Conservation (phyloP, 1,140 invertebrate species). For the Hyles euphorbiae region DNA sequence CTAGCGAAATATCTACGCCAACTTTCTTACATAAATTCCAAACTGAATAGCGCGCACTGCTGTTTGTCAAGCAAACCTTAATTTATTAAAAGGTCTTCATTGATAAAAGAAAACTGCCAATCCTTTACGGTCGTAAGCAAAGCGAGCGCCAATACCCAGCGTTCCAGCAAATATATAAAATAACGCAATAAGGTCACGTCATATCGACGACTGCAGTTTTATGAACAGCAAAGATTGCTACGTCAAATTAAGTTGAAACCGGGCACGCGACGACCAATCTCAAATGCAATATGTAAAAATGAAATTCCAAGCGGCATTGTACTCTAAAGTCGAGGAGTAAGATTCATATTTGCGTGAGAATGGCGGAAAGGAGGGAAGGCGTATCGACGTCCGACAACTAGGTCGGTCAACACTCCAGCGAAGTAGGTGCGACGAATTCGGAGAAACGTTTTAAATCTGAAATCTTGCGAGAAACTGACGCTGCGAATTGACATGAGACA, state of each 20-base stretch:
- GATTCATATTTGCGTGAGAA: too few relatives aligned
- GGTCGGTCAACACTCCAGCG: constrained; percentile 51
- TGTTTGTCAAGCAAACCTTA: too few relatives aligned
- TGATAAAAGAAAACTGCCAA: too few relatives aligned
- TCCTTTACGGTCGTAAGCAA: neutral
- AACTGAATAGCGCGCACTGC: too few relatives aligned
- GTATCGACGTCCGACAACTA: constrained; percentile 51
- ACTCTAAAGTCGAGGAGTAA: too few relatives aligned
- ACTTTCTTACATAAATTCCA: too few relatives aligned
- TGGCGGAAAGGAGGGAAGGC: constrained; percentile 9
- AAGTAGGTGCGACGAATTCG: constrained; percentile 8
- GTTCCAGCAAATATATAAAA: constrained; percentile 10
- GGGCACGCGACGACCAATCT: constrained; percentile 22
- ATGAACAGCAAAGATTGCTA: neutral
- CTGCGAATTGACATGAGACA: too few relatives aligned
- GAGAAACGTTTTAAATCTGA: constrained; percentile 1
- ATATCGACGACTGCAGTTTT: constrained; percentile 10
- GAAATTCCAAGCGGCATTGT: too few relatives aligned
- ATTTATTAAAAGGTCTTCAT: too few relatives aligned
- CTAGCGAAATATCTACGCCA: too few relatives aligned
- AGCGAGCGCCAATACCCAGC: neutral
- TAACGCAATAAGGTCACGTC: constrained; percentile 28
- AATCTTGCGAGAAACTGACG: too few relatives aligned
- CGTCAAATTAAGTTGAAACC: constrained; percentile 29
- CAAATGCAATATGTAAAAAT: too few relatives aligned